Evolutionary conservation across 37 sponge, comb jelly and placozoan genomes (phyloP).

Genomic region (Haliclona indistincta): DNA sequence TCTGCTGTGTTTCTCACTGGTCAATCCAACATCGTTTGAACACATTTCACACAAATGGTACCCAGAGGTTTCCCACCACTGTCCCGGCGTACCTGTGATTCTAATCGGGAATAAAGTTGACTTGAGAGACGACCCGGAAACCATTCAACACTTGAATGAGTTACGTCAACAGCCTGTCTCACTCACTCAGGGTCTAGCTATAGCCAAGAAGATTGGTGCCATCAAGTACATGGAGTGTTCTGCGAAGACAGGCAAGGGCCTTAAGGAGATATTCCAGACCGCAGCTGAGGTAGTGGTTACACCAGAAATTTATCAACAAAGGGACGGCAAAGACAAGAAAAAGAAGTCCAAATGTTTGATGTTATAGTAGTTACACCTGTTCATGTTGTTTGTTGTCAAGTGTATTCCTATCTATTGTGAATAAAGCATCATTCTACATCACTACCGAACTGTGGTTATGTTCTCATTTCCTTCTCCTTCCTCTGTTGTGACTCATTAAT

Average conservation of each 20-base stretch:
- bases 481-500: too few species aligned
- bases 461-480: too few species aligned
- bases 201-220: conserved; percentile 76
- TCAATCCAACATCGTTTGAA: conserved; percentile 75
- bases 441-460: too few species aligned
- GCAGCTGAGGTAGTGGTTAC: conserved; percentile 71
- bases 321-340: conserved; percentile 26
- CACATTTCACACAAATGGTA: conserved; percentile 75
- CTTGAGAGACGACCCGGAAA: conserved; percentile 75
- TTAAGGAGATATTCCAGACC: conserved; percentile 83
- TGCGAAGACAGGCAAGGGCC: conserved; percentile 80
- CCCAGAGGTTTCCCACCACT: conserved; percentile 83
- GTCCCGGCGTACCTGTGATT: conserved; percentile 80
- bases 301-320: conserved; percentile 48
- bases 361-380: too few species aligned
- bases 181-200: conserved; percentile 64
- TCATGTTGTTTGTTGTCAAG: too few species aligned
- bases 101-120: conserved; percentile 86
- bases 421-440: too few species aligned
- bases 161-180: conserved; percentile 60
- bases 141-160: conserved; percentile 42
- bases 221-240: conserved; percentile 90
- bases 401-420: too few species aligned
- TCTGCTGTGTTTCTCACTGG: conserved; percentile 67
- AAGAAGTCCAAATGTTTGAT: conserved; percentile 10